Conservation (phyloP, 2,113 vertebrate species). For the Paracanthobrama guichenoti region DNA sequence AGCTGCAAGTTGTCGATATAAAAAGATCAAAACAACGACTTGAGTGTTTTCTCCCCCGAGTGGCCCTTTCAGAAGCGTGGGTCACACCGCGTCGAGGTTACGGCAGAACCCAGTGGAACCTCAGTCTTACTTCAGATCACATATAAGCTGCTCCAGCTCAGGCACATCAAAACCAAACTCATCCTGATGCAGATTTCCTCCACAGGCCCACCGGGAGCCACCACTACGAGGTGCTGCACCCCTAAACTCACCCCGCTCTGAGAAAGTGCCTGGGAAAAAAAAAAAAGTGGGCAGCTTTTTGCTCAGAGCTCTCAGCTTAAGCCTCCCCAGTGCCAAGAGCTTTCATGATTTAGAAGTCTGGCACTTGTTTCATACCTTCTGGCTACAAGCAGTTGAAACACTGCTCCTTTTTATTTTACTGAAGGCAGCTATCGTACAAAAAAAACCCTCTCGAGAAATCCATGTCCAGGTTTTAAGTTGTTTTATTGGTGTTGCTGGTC, state of each 20-base stretch:
- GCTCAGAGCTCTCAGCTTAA: constrained; percentile 76
- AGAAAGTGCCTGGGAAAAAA: constrained; percentile 67
- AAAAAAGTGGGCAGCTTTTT: constrained; percentile 74
- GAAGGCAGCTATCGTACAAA: constrained; percentile 60
- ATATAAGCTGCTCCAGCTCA: constrained; percentile 42
- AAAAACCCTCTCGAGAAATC: constrained; percentile 74
- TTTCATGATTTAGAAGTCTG: constrained; percentile 79
- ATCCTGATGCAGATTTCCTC: constrained; percentile 65
- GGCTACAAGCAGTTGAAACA: constrained; percentile 74
- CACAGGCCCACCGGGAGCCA: constrained; percentile 65
- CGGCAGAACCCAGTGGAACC: constrained; percentile 37
- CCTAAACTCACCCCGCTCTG: constrained; percentile 62
- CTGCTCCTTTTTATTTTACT: constrained; percentile 69
- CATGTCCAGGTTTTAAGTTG: constrained; percentile 64
- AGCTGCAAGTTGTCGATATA: constrained; percentile 55
- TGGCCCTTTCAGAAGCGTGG: constrained; percentile 51
- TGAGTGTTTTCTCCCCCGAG: constrained; percentile 53
- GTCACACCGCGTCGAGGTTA: constrained; percentile 48
- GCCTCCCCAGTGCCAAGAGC: constrained; percentile 76
- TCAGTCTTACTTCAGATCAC: constrained; percentile 44
- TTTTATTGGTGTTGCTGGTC: constrained; percentile 33
- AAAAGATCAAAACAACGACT: constrained; percentile 58
- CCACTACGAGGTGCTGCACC: constrained; percentile 71
- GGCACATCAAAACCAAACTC: constrained; percentile 51
- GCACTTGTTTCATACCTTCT: constrained; percentile 75